Percentiles rank a stretch among this genome's conserved stretches.
phyloP scores from a whole-genome alignment of 2,888 invertebrate genomes.

The Tipula unca region DNA sequence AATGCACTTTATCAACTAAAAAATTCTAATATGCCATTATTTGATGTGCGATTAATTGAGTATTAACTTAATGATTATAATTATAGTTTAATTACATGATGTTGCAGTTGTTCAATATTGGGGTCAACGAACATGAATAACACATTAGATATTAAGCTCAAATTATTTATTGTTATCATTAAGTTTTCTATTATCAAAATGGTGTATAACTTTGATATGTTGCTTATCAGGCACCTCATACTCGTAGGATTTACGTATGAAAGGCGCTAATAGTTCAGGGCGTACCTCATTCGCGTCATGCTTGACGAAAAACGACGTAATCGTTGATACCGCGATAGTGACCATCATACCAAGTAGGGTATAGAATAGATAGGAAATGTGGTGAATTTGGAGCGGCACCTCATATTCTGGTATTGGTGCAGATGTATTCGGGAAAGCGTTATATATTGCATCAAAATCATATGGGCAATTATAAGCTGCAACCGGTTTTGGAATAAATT shows the following conservation, averaged over 20 bases:
- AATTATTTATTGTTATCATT: background rate
- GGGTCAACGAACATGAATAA: background rate
- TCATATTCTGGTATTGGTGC: background rate
- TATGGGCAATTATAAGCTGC: constrained; percentile 45
- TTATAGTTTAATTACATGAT: background rate
- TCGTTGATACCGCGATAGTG: background rate
- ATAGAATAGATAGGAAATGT: background rate
- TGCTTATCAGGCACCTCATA: background rate
- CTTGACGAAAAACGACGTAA: background rate
- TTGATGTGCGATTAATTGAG: background rate
- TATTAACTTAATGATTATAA: background rate
- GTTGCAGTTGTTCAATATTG: background rate
- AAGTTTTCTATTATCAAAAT: background rate
- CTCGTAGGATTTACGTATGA: background rate
- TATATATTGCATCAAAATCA: constrained; percentile 24
- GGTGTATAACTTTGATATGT: background rate
- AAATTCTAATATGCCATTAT: background rate
- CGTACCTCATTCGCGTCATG: background rate
- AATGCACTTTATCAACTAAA: background rate
- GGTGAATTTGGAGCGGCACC: background rate
- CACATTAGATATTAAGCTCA: background rate
- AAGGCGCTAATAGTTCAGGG: background rate
- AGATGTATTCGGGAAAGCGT: background rate
- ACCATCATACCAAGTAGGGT: background rate
- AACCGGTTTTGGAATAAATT: constrained; percentile 48